Evolutionary conservation across 2,888 invertebrate species (phyloP), one percentile per base, ranked within the genome.

Genomic region (Dasypolia templi): DNA sequence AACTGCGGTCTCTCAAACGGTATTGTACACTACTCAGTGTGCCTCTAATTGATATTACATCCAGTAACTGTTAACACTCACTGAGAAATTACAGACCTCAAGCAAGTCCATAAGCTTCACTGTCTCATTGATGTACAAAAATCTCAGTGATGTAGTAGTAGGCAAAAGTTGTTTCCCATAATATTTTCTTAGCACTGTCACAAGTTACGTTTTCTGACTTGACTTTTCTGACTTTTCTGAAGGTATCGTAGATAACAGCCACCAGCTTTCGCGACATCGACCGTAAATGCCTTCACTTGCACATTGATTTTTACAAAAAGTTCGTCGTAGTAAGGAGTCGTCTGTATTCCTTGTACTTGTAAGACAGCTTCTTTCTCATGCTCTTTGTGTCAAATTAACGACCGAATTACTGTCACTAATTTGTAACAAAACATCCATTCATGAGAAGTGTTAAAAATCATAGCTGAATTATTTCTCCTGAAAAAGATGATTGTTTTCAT

Each of bases 401-500:
- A 5, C 22, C 22, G 1, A 4, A 2, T 22, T 29, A 14, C 2
- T 4, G 22, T n/a, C 32, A 46, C 11, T 32, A 32, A 9, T n/a
- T 32, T 46, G 1, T 11, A 46, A 29, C 29, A 56, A 26, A 5
- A 29, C 17, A 65, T n/a, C 19, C 17, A 71, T 46, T 61, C 22
- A 42, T 53, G 26, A 42, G 7, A 11, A 58, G 32, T n/a, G 56
- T 35, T 14, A 35, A 67, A 63, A 82, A 72, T 53, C 39, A 77
- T 68, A 58, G 17, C 32, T 29, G 35, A 62, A 64, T 81, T 59
- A 71, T 53, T 63, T 56, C 22, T 58, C 26, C 49, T 56, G 22
- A 51, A 59, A 51, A 26, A 53, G 65, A 55, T 82, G n/a, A 44
- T 62, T 62, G 49, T 78, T 79, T 83, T 73, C 72, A 70, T 59